Percentiles rank a stretch among this genome's conserved stretches.
Conservation (phyloP, 2,797 vertebrate genomes). For the Telmatherina bonti region DNA sequence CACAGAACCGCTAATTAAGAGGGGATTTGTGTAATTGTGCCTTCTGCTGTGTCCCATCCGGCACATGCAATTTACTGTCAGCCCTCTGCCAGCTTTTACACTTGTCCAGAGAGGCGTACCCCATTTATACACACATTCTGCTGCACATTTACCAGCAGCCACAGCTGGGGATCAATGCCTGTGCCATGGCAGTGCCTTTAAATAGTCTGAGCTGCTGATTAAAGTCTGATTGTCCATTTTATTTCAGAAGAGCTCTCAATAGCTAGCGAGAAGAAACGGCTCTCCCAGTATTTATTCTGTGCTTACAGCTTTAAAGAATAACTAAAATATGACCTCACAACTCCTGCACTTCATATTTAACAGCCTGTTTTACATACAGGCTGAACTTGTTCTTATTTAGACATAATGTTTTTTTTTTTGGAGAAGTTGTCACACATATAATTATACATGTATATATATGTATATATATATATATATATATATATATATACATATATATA, state of each 20-base stretch:
- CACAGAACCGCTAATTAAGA: conserved; percentile 88
- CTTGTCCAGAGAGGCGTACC: conserved; percentile 83
- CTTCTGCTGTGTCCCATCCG: conserved; percentile 87
- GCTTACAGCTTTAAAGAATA: conserved; percentile 15
- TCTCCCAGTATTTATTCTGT: conserved; percentile 34
- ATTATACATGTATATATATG: no score
- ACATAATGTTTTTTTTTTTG: not conserved
- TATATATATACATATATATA: no score
- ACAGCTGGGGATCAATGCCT: conserved; percentile 80
- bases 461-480: no score
- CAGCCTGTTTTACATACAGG: conserved; percentile 8
- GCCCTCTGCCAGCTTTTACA: conserved; percentile 81
- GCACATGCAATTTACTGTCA: conserved; percentile 84
- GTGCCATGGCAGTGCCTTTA: conserved; percentile 76
- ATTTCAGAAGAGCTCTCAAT: conserved; percentile 66
- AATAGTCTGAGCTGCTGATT: conserved; percentile 79
- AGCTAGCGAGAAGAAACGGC: conserved; percentile 41
- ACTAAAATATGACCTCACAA: conserved; percentile 20
- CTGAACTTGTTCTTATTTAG: not conserved
- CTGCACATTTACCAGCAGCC: conserved; percentile 76
- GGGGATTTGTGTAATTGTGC: conserved; percentile 89
- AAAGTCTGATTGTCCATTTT: conserved; percentile 79
- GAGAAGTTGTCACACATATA: conserved; percentile 36
- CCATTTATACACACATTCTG: conserved; percentile 81
- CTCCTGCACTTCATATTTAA: conserved; percentile 21